A percentile compares a stretch with the other conserved stretches of the same genome.
These are phyloP conservation scores for Pinna nobilis DNA, from an alignment of 1,140 invertebrate species.

Conservation along the genomic window DNA sequence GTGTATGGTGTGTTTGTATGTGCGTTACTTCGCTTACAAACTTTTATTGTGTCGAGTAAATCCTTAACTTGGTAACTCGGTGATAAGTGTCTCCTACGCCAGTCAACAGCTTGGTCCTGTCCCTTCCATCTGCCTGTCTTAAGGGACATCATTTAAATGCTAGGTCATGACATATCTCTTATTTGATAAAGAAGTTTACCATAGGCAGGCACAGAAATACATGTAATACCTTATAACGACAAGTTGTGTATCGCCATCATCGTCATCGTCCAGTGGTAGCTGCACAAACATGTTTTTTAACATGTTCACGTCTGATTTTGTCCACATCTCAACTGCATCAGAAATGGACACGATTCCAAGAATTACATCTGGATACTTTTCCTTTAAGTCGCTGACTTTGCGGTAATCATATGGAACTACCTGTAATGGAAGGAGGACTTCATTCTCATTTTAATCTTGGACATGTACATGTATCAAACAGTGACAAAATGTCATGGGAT, in stretches of 20 bases:
- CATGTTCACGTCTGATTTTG: constrained; percentile 4
- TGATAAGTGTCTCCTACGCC: too few species aligned
- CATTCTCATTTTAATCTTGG: neutral
- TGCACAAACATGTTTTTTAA: constrained; percentile 15
- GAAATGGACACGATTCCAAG: constrained; percentile 28
- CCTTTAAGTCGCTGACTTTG: constrained; percentile 9
- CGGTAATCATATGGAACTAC: constrained; percentile 23
- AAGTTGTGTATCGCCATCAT: constrained; percentile 15
- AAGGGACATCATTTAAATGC: too few species aligned
- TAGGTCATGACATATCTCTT: too few species aligned
- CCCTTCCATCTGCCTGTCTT: too few species aligned
- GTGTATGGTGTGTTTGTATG: too few species aligned
- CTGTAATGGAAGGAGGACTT: constrained; percentile 5
- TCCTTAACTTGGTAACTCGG: too few species aligned
- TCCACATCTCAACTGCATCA: constrained; percentile 27
- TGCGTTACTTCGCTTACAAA: too few species aligned
- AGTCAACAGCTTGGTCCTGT: too few species aligned
- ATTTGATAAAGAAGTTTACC: too few species aligned
- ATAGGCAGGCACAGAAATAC: too few species aligned
- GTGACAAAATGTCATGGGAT: neutral
- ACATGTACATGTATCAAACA: neutral
- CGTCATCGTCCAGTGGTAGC: constrained; percentile 16
- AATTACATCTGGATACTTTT: constrained; percentile 14
- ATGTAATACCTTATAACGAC: constrained; percentile 25
- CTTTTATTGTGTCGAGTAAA: too few species aligned